Percentiles rank a stretch among this genome's conserved stretches.
Conservation (phyloP, 2,113 vertebrate species). For the Gopherus flavomarginatus region DNA sequence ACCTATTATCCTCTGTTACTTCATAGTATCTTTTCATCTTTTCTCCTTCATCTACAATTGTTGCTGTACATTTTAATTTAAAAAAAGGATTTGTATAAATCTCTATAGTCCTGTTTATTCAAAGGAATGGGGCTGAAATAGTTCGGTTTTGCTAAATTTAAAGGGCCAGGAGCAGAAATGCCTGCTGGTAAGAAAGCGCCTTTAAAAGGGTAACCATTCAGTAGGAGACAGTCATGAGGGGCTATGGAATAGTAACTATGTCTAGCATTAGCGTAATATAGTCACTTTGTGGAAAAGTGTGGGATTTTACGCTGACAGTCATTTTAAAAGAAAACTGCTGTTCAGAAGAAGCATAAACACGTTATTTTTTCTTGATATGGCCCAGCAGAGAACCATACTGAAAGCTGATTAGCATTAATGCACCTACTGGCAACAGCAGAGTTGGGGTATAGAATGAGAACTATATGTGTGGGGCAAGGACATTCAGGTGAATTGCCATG, state of each 20-base stretch:
- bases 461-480: rapidly evolving
- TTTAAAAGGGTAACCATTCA: rapidly evolving
- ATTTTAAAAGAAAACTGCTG: background rate
- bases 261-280: background rate
- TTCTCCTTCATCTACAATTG: too few relatives aligned
- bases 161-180: background rate
- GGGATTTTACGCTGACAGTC: background rate
- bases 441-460: rapidly evolving
- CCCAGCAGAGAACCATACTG: constrained; percentile 14
- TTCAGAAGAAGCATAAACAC: background rate
- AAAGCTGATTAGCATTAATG: background rate
- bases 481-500: rapidly evolving
- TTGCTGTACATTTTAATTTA: too few relatives aligned
- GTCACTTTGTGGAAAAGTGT: background rate
- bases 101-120: too few relatives aligned
- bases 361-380: background rate
- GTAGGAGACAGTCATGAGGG: rapidly evolving
- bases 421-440: background rate
- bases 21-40: too few relatives aligned
- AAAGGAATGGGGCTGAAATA: background rate
- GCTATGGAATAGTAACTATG: background rate
- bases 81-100: too few relatives aligned
- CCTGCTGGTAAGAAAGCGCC: rapidly evolving
- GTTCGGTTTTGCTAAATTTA: rapidly evolving
- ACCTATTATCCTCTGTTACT: too few relatives aligned